Percentiles rank a stretch among this genome's conserved stretches.
Conservation (phyloP, 2,888 invertebrate genomes). For the Cantharis lateralis region DNA sequence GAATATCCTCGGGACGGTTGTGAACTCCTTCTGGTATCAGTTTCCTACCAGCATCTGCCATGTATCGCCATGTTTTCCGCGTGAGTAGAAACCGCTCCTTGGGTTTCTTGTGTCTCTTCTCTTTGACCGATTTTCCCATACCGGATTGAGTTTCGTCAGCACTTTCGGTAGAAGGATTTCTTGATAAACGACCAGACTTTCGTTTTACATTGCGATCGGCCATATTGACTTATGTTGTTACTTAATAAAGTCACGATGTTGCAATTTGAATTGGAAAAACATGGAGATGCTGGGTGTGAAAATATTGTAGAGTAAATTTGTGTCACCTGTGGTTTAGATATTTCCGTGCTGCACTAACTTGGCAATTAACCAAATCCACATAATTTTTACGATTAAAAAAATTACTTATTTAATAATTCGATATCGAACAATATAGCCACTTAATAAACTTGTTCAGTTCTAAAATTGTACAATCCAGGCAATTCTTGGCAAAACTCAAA, state of each 20-base stretch:
- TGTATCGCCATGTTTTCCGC: conserved; percentile 88
- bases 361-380: conserved; percentile 14
- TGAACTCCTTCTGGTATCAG: conserved; percentile 81
- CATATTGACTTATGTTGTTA: conserved; percentile 35
- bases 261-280: conserved; percentile 5
- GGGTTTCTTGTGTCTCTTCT: conserved; percentile 60
- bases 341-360: conserved; percentile 25
- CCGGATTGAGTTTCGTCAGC: conserved; percentile 50
- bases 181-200: conserved; percentile 41
- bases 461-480: conserved; percentile 31
- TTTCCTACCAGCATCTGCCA: conserved; percentile 88
- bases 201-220: conserved; percentile 43
- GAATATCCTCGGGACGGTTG: conserved; percentile 75
- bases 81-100: conserved; percentile 88
- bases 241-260: conserved; percentile 12
- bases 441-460: conserved; percentile 26
- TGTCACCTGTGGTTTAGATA: conserved; percentile 28
- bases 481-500: conserved; percentile 23
- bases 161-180: conserved; percentile 57
- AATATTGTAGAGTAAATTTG: conserved; percentile 24
- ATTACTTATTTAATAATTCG: conserved; percentile 14
- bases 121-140: conserved; percentile 65
- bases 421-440: conserved; percentile 26
- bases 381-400: conserved; percentile 10
- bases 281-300: conserved; percentile 6